These are phyloP conservation scores for Microplitis manilae DNA, from an alignment of 2,888 invertebrate genomes.

Conservation along the genomic window DNA sequence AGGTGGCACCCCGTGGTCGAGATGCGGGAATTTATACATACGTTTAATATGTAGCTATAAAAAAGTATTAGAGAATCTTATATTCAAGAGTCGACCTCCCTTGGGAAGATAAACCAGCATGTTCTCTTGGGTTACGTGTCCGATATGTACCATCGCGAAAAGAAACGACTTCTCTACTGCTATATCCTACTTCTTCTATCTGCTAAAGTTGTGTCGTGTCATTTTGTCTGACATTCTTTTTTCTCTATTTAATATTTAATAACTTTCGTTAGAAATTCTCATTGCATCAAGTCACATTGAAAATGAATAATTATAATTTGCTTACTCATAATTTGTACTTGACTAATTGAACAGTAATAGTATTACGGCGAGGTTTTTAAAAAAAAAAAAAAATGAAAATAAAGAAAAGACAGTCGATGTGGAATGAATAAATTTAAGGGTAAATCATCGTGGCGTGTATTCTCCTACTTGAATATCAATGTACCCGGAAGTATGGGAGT, in stretches of 20 bases:
- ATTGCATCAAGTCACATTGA: neutral
- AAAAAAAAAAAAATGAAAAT: neutral
- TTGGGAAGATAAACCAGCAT: constrained; percentile 56
- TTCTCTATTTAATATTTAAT: neutral
- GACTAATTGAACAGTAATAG: neutral
- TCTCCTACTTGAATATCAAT: constrained; percentile 64
- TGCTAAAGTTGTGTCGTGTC: constrained; percentile 5
- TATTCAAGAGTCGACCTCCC: constrained; percentile 56
- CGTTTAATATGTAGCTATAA: constrained; percentile 51
- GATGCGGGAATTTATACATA: constrained; percentile 36
- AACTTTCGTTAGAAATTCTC: neutral
- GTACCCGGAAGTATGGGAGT: constrained; percentile 55
- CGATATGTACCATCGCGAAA: constrained; percentile 54
- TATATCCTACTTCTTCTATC: constrained; percentile 3
- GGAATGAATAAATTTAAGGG: constrained; percentile 34
- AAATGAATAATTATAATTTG: no score
- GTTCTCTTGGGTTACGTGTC: constrained; percentile 55
- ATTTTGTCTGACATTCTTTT: neutral
- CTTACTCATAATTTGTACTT: neutral
- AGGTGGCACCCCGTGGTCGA: constrained; percentile 14
- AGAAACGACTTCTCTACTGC: constrained; percentile 41
- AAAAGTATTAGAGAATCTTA: constrained; percentile 61
- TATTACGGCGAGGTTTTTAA: neutral
- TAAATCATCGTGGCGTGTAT: constrained; percentile 58
- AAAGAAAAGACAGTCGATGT: neutral